These are phyloP conservation scores for Trachurus trachurus DNA, from an alignment of 2,797 vertebrate species.

Conservation along the genomic window DNA sequence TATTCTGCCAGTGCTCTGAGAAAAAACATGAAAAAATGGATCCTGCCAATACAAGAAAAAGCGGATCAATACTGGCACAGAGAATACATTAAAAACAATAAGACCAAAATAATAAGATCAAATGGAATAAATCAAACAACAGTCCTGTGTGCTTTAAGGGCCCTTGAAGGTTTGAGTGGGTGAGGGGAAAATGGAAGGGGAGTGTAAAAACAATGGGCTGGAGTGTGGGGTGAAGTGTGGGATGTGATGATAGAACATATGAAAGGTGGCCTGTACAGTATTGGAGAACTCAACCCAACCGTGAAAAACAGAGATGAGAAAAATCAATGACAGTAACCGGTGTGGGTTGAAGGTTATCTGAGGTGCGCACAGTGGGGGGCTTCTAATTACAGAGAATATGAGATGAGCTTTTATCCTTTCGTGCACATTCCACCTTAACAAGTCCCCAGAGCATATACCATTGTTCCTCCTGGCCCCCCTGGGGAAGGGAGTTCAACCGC, in stretches of 20 bases:
- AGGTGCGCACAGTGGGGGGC: constrained; percentile 14
- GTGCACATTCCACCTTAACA: constrained; percentile 59
- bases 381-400: constrained; percentile 70
- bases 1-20: not conserved
- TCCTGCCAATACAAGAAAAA: not conserved
- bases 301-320: not conserved
- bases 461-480: not conserved
- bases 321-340: constrained; percentile 55
- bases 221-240: not conserved
- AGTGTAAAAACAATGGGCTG: not conserved
- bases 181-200: not conserved
- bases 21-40: constrained; percentile 8
- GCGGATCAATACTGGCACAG: constrained; percentile 19
- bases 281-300: constrained; percentile 11
- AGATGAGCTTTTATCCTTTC: constrained; percentile 51
- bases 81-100: constrained; percentile 21
- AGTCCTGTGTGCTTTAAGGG: constrained; percentile 8
- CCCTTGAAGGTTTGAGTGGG: constrained; percentile 8
- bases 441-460: constrained; percentile 55
- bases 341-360: constrained; percentile 22
- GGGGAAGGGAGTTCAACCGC: constrained; percentile 23
- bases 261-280: not conserved
- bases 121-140: constrained; percentile 64
- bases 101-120: constrained; percentile 35
- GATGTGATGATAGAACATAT: not conserved